Conservation (phyloP, 2,888 invertebrate genomes). For the Caenorhabditis sp. region DNA sequence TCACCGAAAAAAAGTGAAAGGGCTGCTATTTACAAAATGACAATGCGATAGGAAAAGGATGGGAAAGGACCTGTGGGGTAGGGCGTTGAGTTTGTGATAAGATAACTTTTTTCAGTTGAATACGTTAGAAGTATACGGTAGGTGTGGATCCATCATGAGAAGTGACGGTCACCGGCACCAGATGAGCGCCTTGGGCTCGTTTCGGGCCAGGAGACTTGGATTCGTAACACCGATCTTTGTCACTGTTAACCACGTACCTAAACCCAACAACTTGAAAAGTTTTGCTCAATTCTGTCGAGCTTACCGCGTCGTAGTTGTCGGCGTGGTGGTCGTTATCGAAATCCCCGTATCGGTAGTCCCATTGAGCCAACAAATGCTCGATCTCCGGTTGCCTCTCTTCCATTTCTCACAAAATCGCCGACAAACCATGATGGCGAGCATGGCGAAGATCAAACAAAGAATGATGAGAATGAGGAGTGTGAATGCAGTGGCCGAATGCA, state of each 20-base stretch:
- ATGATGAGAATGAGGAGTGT: slow-evolving; percentile 60
- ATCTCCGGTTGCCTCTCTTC: slow-evolving; percentile 53
- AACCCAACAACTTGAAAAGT: not conserved
- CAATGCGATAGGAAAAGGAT: slow-evolving; percentile 5
- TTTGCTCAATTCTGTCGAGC: not conserved
- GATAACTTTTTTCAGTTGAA: too few species aligned
- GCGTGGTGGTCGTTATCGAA: slow-evolving; percentile 65
- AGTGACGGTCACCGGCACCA: slow-evolving; percentile 71
- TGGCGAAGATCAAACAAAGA: slow-evolving; percentile 59
- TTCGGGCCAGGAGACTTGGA: slow-evolving; percentile 65
- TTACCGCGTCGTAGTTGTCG: slow-evolving; percentile 55
- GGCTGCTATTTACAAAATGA: slow-evolving; percentile 24
- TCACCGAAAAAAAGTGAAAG: slow-evolving; percentile 54
- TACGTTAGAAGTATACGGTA: slow-evolving; percentile 68
- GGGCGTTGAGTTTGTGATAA: slow-evolving; percentile 25
- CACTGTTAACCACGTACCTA: slow-evolving; percentile 62
- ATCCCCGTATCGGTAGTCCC: slow-evolving; percentile 67
- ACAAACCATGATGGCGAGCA: slow-evolving; percentile 62
- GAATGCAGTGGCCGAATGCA: slow-evolving; percentile 51
- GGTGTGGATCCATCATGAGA: slow-evolving; percentile 68
- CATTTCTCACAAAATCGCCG: slow-evolving; percentile 62
- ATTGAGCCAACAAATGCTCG: slow-evolving; percentile 70
- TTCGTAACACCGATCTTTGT: slow-evolving; percentile 61
- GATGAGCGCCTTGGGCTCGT: slow-evolving; percentile 67
- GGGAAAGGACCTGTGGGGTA: slow-evolving; percentile 23